These are phyloP conservation scores for Goniozus legneri DNA, from an alignment of 1,140 invertebrate species.

Conservation along the genomic window DNA sequence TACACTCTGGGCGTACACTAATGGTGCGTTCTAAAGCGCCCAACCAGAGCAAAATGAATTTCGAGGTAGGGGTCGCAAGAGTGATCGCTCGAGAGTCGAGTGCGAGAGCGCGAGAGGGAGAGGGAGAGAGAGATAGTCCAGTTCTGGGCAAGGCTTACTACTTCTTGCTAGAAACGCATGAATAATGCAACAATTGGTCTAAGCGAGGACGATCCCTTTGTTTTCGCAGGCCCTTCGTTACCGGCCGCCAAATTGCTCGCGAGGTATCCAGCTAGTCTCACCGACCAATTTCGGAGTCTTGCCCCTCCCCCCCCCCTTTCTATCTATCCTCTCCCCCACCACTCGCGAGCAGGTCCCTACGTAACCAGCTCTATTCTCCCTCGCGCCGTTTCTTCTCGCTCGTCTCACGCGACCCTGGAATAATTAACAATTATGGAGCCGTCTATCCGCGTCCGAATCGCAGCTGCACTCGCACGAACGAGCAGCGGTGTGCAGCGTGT, in stretches of 20 bases:
- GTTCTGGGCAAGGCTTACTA: constrained; percentile 28
- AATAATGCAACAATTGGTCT: constrained; percentile 51
- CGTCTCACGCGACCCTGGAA: constrained; percentile 6
- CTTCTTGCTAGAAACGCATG: constrained; percentile 48
- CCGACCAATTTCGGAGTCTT: constrained; percentile 29
- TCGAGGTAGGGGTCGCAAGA: constrained; percentile 15
- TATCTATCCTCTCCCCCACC: neutral
- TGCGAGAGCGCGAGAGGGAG: constrained; percentile 5
- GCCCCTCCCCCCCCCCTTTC: constrained; percentile 9
- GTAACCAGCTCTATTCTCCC: too few species aligned
- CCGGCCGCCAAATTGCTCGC: constrained; percentile 42
- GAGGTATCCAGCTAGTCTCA: constrained; percentile 29
- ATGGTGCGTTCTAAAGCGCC: constrained; percentile 23
- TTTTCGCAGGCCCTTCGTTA: constrained; percentile 48
- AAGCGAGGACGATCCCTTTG: constrained; percentile 42
- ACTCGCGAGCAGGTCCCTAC: too few species aligned
- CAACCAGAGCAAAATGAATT: constrained; percentile 27
- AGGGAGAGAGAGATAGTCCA: constrained; percentile 16
- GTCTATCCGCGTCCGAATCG: constrained; percentile 2
- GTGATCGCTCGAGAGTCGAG: neutral
- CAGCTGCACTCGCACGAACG: constrained; percentile 19
- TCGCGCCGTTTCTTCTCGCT: neutral
- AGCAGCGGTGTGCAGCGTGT: too few species aligned
- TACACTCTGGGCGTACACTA: constrained; percentile 18
- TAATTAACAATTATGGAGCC: constrained; percentile 35